Base-by-base conservation (phyloP, 2,888 invertebrate species). In the Conistra vaccinii region DNA sequence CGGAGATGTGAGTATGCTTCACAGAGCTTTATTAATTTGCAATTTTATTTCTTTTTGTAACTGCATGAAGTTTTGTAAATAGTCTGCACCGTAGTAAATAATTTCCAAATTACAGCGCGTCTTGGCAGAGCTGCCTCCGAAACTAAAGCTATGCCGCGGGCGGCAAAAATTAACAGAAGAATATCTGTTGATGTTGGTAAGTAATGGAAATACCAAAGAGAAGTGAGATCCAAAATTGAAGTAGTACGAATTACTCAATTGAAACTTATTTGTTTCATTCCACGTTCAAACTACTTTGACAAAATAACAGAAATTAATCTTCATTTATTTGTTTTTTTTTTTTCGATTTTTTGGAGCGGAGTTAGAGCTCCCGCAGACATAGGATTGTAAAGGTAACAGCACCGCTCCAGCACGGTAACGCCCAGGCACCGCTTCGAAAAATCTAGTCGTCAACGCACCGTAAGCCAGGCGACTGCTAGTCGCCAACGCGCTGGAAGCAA, bases 181-280 rank as follows among this genome's bases (percentile, higher is more conserved):
- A 80, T 90, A 1, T 96, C 96, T 1, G 91, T 93, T 0, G 96
- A 96, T 84, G 79, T 94, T 26, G 92, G 96, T 96, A 86, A 91
- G 93, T 78, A 14, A 45, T 35, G 14, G 6, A 23, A 35, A 35
- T 20, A 5, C 26, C 10, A 4, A 17, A 67, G 2, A 39, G 5
- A 29, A 61, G 9, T 4, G 20, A 20, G 4, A 14, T 17, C 10
- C 1, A 10, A 66, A n/a, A 26, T 20, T 53, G 1, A n/a, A 51
- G 32, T 14, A 32, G 4, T 14, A 29, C 6, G 12, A 63, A n/a
- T 66, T 9, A 17, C n/a, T 32, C 9, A 20, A 66, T 17, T 48
- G 1, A 14, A 65, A 32, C 9, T 20, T 42, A 26, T 29, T 29
- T 45, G 63, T 45, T 23, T 45, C 3, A 63, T 45, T 12, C 42